Percentiles rank a stretch among this genome's conserved stretches.
Evolutionary conservation across 1,140 invertebrate species (phyloP).

Genomic region (Euglossa dilemma): DNA sequence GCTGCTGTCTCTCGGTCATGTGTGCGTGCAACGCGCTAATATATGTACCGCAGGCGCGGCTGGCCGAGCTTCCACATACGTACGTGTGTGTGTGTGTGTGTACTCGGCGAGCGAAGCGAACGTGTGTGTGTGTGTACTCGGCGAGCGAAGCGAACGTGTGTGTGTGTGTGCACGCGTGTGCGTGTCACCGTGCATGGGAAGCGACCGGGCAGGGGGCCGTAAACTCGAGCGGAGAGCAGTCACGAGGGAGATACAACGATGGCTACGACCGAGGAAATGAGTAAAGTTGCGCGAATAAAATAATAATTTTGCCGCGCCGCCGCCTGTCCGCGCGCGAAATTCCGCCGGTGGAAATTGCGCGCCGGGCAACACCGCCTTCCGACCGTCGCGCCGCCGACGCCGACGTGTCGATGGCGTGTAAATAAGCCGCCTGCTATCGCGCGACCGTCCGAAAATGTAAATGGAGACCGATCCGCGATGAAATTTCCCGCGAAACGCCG

Average conservation of each 20-base stretch:
- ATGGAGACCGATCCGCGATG: neutral
- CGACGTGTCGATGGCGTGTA: constrained; percentile 3
- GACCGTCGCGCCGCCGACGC: neutral
- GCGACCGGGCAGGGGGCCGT: constrained; percentile 40
- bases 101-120: neutral
- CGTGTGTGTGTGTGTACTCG: neutral
- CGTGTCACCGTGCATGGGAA: constrained; percentile 8
- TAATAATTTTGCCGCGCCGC: constrained; percentile 65
- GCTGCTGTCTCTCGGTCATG: neutral
- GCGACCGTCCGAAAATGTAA: constrained; percentile 7
- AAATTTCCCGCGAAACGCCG: constrained; percentile 4
- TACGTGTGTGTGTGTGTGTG: neutral
- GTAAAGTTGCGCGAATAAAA: constrained; percentile 38
- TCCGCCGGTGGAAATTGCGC: neutral
- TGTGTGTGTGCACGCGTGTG: neutral
- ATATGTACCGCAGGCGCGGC: constrained; percentile 62
- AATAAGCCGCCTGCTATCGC: neutral
- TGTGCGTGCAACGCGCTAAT: constrained; percentile 58
- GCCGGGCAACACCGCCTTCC: neutral
- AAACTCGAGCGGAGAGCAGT: constrained; percentile 62
- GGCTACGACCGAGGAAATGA: constrained; percentile 55
- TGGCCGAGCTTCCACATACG: constrained; percentile 39
- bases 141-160: neutral
- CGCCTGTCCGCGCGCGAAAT: constrained; percentile 43
- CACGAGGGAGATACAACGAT: constrained; percentile 59